Percentiles rank a stretch among this genome's conserved stretches.
Conservation (phyloP, 2,113 vertebrate species). For the Tachycineta bicolor region DNA sequence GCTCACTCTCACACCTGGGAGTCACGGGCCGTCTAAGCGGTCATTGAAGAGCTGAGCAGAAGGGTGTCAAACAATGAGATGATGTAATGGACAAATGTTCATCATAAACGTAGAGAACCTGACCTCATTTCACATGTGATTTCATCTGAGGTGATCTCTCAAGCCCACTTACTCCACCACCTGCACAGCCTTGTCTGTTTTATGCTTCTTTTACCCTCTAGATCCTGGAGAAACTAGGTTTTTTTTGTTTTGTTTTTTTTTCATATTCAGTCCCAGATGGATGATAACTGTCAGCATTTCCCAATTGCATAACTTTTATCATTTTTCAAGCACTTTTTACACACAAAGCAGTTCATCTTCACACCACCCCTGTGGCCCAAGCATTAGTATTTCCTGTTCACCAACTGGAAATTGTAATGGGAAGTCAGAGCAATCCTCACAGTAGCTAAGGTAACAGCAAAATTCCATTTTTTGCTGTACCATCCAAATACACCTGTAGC, state of each 20-base stretch:
- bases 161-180: not conserved
- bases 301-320: not conserved
- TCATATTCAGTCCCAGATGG: not conserved
- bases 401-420: not conserved
- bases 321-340: not conserved
- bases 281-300: not conserved
- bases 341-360: not conserved
- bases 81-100: constrained; percentile 4
- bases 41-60: not conserved
- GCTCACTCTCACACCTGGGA: not conserved
- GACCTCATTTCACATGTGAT: constrained; percentile 16
- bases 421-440: not conserved
- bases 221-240: not conserved
- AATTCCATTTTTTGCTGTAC: not conserved
- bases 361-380: not conserved
- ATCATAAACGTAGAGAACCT: not conserved
- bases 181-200: not conserved
- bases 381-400: not conserved
- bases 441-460: not conserved
- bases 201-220: not conserved
- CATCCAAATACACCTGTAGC: not conserved
- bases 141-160: not conserved
- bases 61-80: not conserved
- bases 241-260: not conserved
- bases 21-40: not conserved